Percentiles rank a stretch among this genome's conserved stretches.
Conservation (phyloP, 2,113 vertebrate genomes). For the Geococcyx californianus region DNA sequence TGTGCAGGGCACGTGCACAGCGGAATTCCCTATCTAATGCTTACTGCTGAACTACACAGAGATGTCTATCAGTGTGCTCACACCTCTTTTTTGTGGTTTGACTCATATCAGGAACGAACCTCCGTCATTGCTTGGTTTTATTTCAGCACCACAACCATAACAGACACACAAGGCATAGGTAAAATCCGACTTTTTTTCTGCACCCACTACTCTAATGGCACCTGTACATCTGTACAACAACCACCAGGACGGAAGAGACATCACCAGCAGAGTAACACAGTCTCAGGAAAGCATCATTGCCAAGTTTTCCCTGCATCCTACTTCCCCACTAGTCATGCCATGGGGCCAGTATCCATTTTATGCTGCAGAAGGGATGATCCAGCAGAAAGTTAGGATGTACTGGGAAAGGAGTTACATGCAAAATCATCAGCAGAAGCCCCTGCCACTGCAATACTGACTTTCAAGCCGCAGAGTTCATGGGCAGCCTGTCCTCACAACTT, state of each 20-base stretch:
- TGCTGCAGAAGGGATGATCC: slow-evolving; percentile 29
- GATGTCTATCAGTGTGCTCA: background rate
- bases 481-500: slow-evolving; percentile 46
- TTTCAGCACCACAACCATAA: slow-evolving; percentile 11
- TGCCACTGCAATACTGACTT: slow-evolving; percentile 32
- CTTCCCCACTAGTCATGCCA: background rate
- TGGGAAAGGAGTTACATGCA: slow-evolving; percentile 52
- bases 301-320: background rate
- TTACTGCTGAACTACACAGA: background rate
- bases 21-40: background rate
- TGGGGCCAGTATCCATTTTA: background rate
- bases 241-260: slow-evolving; percentile 12
- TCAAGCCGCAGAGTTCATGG: slow-evolving; percentile 42
- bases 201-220: background rate
- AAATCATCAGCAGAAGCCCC: slow-evolving; percentile 15
- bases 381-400: slow-evolving; percentile 40
- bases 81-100: background rate
- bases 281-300: background rate
- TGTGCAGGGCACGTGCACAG: background rate
- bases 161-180: background rate
- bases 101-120: background rate
- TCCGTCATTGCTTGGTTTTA: background rate
- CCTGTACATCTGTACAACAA: slow-evolving; percentile 20
- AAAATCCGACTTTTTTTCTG: background rate
- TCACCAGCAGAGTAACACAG: background rate